Evolutionary conservation across 2,888 invertebrate genomes (phyloP).

Genomic region (Panzeria rudis): DNA sequence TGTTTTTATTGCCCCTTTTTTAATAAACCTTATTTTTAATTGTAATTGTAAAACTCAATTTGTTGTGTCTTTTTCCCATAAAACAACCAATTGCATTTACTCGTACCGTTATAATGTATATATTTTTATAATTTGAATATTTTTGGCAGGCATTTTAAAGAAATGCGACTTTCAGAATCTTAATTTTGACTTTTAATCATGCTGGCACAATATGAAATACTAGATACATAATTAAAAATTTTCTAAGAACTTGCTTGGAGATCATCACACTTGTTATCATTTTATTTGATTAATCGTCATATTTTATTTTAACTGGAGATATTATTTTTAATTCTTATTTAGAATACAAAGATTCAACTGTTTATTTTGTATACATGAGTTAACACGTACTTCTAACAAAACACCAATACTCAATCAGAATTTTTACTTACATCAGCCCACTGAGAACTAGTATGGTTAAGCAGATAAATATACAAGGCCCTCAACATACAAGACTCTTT

Average conservation of each 20-base stretch:
- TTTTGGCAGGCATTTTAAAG: background rate
- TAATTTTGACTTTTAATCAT: conserved; percentile 15
- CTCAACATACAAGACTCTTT: background rate
- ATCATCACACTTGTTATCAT: conserved; percentile 6
- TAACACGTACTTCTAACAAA: background rate
- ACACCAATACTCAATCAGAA: background rate
- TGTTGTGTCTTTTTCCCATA: background rate
- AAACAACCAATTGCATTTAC: background rate
- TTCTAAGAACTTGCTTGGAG: background rate
- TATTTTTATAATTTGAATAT: background rate
- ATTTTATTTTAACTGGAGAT: conserved; percentile 24
- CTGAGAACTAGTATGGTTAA: background rate
- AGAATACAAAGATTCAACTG: conserved; percentile 9
- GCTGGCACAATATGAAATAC: conserved; percentile 19
- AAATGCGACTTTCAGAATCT: background rate
- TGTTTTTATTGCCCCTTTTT: background rate
- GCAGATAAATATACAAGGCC: background rate
- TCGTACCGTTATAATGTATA: background rate
- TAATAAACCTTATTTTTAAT: background rate
- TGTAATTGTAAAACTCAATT: background rate
- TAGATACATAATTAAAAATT: background rate
- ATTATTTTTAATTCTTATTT: conserved; percentile 19
- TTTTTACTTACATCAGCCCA: background rate
- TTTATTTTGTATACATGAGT: background rate
- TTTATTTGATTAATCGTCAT: conserved; percentile 21